Evolutionary conservation across 2,888 invertebrate species (phyloP).

Genomic region (Strigamia transsilvanica): DNA sequence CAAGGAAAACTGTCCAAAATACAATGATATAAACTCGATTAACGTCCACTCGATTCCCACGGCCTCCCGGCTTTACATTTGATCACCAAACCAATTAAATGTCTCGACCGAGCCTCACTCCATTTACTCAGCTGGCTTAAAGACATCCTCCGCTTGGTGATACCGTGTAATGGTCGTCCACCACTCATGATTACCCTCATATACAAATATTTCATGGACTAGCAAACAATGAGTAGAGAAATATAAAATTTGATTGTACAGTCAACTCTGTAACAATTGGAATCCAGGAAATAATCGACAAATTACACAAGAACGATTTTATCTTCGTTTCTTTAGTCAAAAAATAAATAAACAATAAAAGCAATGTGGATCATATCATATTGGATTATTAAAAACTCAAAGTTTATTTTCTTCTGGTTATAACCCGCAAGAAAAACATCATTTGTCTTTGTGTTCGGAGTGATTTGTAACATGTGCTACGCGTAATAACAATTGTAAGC

Average conservation of each 20-base stretch:
- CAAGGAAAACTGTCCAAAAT: background rate
- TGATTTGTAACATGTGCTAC: slow-evolving; percentile 3
- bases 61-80: slow-evolving; percentile 15
- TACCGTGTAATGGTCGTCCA: slow-evolving; percentile 34
- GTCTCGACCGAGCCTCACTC: slow-evolving; percentile 40
- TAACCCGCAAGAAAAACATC: slow-evolving; percentile 10
- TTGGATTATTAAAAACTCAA: background rate
- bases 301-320: background rate
- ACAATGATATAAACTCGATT: slow-evolving; percentile 19
- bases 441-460: slow-evolving; percentile 11
- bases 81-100: slow-evolving; percentile 46
- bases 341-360: no score
- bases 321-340: no score
- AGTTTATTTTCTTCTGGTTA: background rate
- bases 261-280: slow-evolving; percentile 39
- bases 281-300: slow-evolving; percentile 27
- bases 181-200: slow-evolving; percentile 17
- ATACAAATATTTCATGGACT: slow-evolving; percentile 31
- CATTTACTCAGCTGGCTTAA: slow-evolving; percentile 47
- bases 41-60: slow-evolving; percentile 34
- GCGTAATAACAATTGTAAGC: slow-evolving; percentile 6
- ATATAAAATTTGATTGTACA: background rate
- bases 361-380: background rate
- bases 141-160: slow-evolving; percentile 33
- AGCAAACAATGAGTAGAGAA: slow-evolving; percentile 18